Evolutionary conservation across 2,888 invertebrate genomes (phyloP).

Genomic region (Gastracanthus pulcherrimus): DNA sequence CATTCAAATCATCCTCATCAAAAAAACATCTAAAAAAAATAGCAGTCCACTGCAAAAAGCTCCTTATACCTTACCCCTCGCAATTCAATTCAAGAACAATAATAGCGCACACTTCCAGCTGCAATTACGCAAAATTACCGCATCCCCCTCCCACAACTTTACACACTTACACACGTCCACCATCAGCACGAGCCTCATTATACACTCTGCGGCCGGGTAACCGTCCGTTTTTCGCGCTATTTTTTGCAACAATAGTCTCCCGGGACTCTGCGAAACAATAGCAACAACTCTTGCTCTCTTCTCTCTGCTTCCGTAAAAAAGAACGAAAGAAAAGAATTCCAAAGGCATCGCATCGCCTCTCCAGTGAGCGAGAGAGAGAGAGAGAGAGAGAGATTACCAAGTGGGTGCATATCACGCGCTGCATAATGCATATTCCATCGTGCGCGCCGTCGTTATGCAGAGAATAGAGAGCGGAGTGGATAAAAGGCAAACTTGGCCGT

Average conservation of each 20-base stretch:
- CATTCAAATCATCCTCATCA: too few relatives aligned
- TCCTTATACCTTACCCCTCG: too few relatives aligned
- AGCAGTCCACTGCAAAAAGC: too few relatives aligned
- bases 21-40: too few relatives aligned
- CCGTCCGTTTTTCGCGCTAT: background rate
- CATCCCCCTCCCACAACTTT: background rate
- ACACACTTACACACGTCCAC: too few relatives aligned
- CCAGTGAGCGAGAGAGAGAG: too few relatives aligned
- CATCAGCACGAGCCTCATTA: background rate
- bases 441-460: background rate
- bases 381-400: constrained; percentile 10
- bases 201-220: background rate
- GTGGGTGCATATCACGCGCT: background rate
- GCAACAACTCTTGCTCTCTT: background rate
- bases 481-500: background rate
- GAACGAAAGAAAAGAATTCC: background rate
- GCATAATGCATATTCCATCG: constrained; percentile 30
- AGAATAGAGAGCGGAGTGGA: background rate
- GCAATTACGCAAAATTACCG: background rate
- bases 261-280: background rate
- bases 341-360: background rate
- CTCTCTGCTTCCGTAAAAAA: background rate
- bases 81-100: too few relatives aligned
- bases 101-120: too few relatives aligned
- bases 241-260: background rate